Conservation (phyloP, 1,140 invertebrate species). For the Apis florea region DNA sequence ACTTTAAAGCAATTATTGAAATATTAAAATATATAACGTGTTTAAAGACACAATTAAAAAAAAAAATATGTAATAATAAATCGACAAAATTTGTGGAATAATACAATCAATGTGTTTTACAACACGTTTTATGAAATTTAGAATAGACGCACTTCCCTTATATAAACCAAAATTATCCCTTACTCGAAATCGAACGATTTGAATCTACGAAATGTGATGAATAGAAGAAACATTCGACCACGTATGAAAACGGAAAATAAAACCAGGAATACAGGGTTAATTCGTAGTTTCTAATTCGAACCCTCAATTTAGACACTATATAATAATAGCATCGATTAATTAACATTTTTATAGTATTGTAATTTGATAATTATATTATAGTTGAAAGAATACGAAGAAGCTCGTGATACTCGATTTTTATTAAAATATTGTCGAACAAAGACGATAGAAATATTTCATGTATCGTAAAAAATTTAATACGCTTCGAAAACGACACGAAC, state of each 20-base stretch:
- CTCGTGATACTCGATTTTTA: not conserved
- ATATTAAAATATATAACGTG: no score
- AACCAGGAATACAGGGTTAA: constrained; percentile 33
- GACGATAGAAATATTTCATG: not conserved
- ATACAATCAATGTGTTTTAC: not conserved
- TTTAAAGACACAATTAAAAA: no score
- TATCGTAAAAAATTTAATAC: not conserved
- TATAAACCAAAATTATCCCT: not conserved
- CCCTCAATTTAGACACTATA: not conserved
- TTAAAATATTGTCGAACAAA: not conserved
- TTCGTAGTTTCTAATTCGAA: constrained; percentile 6
- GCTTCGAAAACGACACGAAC: not conserved
- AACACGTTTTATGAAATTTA: not conserved
- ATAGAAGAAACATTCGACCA: not conserved
- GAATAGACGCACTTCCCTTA: no score
- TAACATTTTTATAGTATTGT: not conserved
- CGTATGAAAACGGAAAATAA: not conserved
- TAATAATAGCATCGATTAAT: not conserved
- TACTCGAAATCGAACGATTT: not conserved
- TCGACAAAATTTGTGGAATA: constrained; percentile 9
- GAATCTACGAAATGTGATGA: not conserved
- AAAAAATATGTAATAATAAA: not conserved
- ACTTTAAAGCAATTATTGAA: accelerated
- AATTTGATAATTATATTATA: not conserved
- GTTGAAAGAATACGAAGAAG: not conserved